Evolutionary conservation across 2,797 vertebrate genomes (phyloP), one percentile per base, ranked within the genome.

Genomic region (Molossus alvarezi): DNA sequence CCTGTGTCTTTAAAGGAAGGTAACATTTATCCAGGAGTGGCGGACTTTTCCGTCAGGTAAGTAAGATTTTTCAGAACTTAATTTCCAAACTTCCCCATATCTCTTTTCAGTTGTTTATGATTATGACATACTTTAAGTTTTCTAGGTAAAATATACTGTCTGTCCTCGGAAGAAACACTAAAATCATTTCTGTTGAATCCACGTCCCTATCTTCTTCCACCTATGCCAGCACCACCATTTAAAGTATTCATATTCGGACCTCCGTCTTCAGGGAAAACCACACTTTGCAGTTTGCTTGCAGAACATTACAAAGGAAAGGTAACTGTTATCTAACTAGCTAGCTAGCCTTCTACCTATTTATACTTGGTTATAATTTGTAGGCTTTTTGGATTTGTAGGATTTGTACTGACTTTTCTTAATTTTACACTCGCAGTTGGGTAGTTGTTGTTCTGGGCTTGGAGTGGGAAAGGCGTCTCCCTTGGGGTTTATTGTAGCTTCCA

Each of bases 1-100:
- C 99, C 99, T 0, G 99, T 99, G 73, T 98, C 99, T 97, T 98
- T 99, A 14, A 99, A 99, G 96, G 98, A 99, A 73, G 99, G 99
- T 55, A 98, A 98, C 77, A 95, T 99, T 85, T 84, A 98, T 75
- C 97, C 97, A 95, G 99, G 99, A 95, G 98, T 94, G 27, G 93
- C 98, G 60, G 98, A 99, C 76, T 99, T 99, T 80, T 98, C 99
- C 95, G 98, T 99, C n/a, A 99, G 99, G 99, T 99, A 97, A 98
- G 98, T 29, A 4, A 29, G 93, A 94, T 96, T 88, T 72, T 64
- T 37, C 8, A 71, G 71, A 88, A 73, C 57, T 14, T n/a, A 45
- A 33, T 45, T 87, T 82, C 37, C 37, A 94, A 95, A 85, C 14
- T 58, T 87, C 58, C 55, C 55, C 64, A 17, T 71, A 0, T 53